Evolutionary conservation across 2,797 vertebrate genomes (phyloP), one percentile per base, ranked within the genome.

Genomic region (Gephyroberyx darwinii): DNA sequence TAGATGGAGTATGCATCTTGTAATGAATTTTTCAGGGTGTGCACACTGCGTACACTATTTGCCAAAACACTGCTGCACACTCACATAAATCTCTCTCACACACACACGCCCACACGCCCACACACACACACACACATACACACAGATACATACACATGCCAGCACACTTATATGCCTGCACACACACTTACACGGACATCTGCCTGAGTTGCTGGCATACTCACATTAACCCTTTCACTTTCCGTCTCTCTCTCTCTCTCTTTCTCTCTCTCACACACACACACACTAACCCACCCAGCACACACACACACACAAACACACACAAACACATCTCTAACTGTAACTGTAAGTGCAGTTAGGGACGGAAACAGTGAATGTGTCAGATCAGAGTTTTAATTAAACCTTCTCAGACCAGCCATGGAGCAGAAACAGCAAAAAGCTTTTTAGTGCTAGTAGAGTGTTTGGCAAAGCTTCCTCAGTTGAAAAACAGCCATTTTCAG

Each of bases 341-440:
- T 35, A 64, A 4, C 20, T 45, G 51, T 8, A 30, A 30, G 55
- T 59, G 47, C 52, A 71, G 35, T 70, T 62, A 45, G 17, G 47
- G 71, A 52, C 60, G 75, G 57, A 84, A 83, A 69, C 48, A 59
- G 62, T 67, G 51, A 83, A 83, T 45, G 69, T 81, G 80, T 86
- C 73, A 69, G 52, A 84, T 87, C 78, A 83, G 78, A 64, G 74
- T 86, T 87, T 86, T 84, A 90, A 90, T 88, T 90, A 85, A 75
- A 74, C 61, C 80, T 35, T 66, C 77, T 81, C 53, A 75, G 80
- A 61, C 68, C 65, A 77, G 79, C 78, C 59, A 45, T 59, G 47
- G 67, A 83, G 68, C 75, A 79, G 58, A n/a, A 88, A 89, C 86
- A 86, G 55, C 76, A 77, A 83, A 90, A 90, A 67, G 80, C 82